Evolutionary conservation across 2,888 invertebrate species (phyloP).

Genomic region (Sicus ferrugineus): DNA sequence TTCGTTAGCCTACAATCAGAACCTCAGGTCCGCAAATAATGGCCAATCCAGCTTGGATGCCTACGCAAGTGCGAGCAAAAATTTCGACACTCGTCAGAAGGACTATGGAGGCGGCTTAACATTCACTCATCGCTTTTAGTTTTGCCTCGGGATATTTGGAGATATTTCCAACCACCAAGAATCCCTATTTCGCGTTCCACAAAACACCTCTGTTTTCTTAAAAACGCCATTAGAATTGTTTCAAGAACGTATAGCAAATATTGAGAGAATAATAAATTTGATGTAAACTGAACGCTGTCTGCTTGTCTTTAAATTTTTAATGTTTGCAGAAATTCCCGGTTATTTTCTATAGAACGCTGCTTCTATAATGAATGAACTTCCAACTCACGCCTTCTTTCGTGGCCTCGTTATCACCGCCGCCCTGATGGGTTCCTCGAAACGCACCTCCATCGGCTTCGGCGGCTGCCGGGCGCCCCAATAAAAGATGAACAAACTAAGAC

Average conservation of each 20-base stretch:
- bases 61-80: conserved; percentile 48
- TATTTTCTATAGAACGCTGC: not conserved
- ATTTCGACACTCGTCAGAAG: conserved; percentile 48
- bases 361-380: not conserved
- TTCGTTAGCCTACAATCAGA: conserved; percentile 49
- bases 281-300: no score
- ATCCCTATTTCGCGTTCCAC: no score
- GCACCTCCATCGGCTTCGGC: conserved; percentile 57
- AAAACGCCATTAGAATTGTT: no score
- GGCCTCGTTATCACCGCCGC: conserved; percentile 73
- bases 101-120: conserved; percentile 43
- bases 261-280: no score
- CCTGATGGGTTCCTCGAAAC: conserved; percentile 64
- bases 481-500: conserved; percentile 70
- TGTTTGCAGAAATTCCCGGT: no score
- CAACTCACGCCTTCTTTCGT: conserved; percentile 55
- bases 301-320: no score
- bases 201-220: no score
- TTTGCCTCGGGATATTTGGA: no score
- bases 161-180: no score
- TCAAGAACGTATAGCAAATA: no score
- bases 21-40: conserved; percentile 47
- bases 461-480: conserved; percentile 71
- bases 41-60: conserved; percentile 50
- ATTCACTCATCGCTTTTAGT: not conserved